Evolutionary conservation across 2,888 invertebrate genomes (phyloP).

Genomic region (Tryphoninae sp.): DNA sequence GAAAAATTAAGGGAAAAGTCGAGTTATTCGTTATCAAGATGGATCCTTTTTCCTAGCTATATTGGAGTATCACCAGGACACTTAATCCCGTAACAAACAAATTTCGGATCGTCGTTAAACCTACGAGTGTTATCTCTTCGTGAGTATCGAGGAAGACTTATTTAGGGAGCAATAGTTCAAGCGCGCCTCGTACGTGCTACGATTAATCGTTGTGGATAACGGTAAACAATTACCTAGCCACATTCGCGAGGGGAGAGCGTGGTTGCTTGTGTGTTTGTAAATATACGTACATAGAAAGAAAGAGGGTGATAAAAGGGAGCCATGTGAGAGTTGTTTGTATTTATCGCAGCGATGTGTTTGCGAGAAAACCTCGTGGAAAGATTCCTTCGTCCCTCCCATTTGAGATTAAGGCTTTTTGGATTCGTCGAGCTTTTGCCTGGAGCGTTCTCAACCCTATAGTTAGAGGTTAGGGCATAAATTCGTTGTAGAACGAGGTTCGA

Average conservation of each 20-base stretch:
- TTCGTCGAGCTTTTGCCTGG: slow-evolving; percentile 16
- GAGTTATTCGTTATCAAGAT: too few species aligned
- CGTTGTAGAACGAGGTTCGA: slow-evolving; percentile 21
- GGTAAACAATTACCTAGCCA: slow-evolving; percentile 51
- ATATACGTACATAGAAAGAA: not conserved
- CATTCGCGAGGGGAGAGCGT: slow-evolving; percentile 25
- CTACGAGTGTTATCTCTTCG: slow-evolving; percentile 4
- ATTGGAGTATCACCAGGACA: too few species aligned
- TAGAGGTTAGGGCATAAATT: not conserved
- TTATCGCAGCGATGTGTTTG: not conserved
- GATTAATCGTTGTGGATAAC: slow-evolving; percentile 53
- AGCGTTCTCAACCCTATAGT: slow-evolving; percentile 7
- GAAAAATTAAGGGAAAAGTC: too few species aligned
- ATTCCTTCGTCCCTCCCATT: not conserved
- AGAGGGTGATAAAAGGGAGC: slow-evolving; percentile 11
- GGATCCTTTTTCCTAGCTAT: too few species aligned
- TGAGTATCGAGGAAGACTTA: slow-evolving; percentile 21
- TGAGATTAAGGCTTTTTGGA: slow-evolving; percentile 28
- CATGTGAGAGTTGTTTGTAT: not conserved
- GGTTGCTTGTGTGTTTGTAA: too few species aligned
- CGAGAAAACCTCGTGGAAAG: slow-evolving; percentile 3
- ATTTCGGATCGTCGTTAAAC: slow-evolving; percentile 10
- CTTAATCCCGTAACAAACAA: not conserved
- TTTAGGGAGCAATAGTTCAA: slow-evolving; percentile 31
- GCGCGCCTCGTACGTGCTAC: slow-evolving; percentile 5